Conservation (phyloP, 1,140 invertebrate genomes). For the Drosophila punjabiensis region DNA sequence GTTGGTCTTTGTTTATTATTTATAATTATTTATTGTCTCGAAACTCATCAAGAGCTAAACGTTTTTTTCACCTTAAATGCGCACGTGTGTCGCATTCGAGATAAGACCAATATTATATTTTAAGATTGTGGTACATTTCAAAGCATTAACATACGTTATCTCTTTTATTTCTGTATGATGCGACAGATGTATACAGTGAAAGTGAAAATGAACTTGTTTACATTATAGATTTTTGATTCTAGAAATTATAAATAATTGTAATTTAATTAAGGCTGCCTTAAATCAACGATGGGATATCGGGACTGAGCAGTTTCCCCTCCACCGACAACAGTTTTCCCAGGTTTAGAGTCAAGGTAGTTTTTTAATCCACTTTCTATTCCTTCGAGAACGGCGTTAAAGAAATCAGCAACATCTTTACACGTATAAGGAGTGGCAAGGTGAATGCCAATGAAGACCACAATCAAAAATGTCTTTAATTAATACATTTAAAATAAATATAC, state of each 20-base stretch:
- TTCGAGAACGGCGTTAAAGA: rapidly evolving
- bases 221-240: neutral
- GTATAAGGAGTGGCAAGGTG: neutral
- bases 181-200: neutral
- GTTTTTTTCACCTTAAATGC: neutral
- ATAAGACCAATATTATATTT: neutral
- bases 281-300: neutral
- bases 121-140: neutral
- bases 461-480: neutral
- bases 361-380: neutral
- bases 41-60: neutral
- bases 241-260: neutral
- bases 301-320: neutral
- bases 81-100: neutral
- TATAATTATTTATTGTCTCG: neutral
- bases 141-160: neutral
- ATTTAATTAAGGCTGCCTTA: neutral
- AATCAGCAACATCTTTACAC: rapidly evolving
- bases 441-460: neutral
- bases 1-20: neutral
- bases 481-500: neutral
- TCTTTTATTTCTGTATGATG: neutral
- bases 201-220: neutral
- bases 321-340: neutral
- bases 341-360: neutral